Percentiles rank a stretch among this genome's conserved stretches.
These are phyloP conservation scores for Macropis europaea DNA, from an alignment of 2,888 invertebrate genomes.

Conservation along the genomic window DNA sequence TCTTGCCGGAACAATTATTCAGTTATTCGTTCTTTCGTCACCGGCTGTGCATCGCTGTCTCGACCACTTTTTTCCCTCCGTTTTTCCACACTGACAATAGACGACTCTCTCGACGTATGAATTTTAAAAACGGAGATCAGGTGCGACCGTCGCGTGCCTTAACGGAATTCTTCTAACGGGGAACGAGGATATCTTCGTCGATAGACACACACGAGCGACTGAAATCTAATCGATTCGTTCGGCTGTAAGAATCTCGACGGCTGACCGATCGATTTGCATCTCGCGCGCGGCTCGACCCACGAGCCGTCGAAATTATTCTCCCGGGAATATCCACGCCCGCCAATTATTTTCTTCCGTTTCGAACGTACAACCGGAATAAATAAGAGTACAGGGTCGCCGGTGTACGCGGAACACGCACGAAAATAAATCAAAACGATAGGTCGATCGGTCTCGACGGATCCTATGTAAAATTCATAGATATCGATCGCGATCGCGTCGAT, in stretches of 20 bases:
- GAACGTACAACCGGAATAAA: no score
- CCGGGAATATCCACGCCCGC: no score
- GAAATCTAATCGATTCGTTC: neutral
- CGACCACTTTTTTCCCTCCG: neutral
- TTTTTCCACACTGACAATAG: neutral
- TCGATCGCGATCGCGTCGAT: neutral
- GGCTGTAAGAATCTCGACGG: neutral
- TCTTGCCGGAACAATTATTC: constrained; percentile 11
- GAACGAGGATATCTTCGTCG: neutral
- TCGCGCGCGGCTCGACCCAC: neutral
- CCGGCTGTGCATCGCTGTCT: neutral
- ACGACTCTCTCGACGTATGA: constrained; percentile 1
- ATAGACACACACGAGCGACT: no score
- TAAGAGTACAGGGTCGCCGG: neutral
- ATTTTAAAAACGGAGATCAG: neutral
- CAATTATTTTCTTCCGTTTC: no score
- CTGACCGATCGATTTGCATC: neutral
- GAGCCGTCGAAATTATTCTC: neutral
- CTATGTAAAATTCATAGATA: neutral
- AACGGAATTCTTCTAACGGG: neutral
- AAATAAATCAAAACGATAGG: neutral
- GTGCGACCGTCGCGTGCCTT: neutral
- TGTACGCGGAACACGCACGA: neutral
- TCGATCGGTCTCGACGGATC: neutral
- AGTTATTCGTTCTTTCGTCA: constrained; percentile 21